Conservation (phyloP, 2,797 vertebrate species). For the Bryconaethiops microstoma region DNA sequence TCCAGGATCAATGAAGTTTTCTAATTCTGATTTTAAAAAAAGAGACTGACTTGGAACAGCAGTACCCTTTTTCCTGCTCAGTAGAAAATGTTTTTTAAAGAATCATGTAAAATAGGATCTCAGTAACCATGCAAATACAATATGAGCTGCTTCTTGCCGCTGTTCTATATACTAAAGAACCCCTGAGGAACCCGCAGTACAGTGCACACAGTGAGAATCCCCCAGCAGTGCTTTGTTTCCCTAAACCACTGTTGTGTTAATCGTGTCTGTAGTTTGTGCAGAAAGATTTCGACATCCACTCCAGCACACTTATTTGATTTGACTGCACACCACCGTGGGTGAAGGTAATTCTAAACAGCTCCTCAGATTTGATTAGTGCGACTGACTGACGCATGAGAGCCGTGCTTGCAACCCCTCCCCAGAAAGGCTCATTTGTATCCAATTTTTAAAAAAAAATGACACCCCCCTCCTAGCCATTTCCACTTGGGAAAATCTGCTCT, state of each 20-base stretch:
- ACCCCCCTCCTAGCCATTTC: neutral
- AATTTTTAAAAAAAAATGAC: neutral
- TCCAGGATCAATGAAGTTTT: too few relatives aligned
- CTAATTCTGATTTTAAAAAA: too few relatives aligned
- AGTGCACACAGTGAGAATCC: neutral
- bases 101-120: too few relatives aligned
- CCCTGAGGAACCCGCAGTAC: neutral
- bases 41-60: too few relatives aligned
- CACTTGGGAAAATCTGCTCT: neutral
- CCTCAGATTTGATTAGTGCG: conserved; percentile 42
- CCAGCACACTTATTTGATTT: conserved; percentile 53
- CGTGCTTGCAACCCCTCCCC: neutral
- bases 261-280: conserved; percentile 40
- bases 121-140: too few relatives aligned
- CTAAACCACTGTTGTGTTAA: conserved; percentile 21
- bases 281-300: conserved; percentile 29
- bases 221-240: conserved; percentile 33
- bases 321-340: conserved; percentile 45
- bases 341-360: conserved; percentile 49
- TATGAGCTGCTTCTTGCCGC: too few relatives aligned
- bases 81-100: too few relatives aligned
- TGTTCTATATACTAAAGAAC: neutral
- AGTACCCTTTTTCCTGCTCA: too few relatives aligned
- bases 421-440: conserved; percentile 12
- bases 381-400: conserved; percentile 7